Conservation (phyloP, 2,888 invertebrate genomes). For the Dryobota labecula region DNA sequence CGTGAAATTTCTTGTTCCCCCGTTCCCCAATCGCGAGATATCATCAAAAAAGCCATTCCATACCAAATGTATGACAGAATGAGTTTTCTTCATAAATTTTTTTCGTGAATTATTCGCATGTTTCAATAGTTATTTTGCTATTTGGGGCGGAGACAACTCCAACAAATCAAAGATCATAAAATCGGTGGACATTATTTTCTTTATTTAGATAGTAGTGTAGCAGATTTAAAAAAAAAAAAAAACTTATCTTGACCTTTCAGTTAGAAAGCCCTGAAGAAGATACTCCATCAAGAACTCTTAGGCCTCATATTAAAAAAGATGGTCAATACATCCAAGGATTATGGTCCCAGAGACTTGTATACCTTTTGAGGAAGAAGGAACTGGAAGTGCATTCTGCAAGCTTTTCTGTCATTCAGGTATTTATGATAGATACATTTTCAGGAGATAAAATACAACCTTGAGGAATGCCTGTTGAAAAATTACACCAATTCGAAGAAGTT, state of each 20-base stretch:
- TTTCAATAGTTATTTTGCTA: too few species aligned
- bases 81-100: too few species aligned
- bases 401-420: constrained; percentile 85
- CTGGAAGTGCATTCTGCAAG: constrained; percentile 86
- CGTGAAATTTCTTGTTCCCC: too few species aligned
- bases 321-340: constrained; percentile 82
- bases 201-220: too few species aligned
- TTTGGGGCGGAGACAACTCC: too few species aligned
- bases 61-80: too few species aligned
- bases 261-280: constrained; percentile 87
- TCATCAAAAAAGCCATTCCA: too few species aligned
- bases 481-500: background rate
- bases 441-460: background rate
- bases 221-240: background rate
- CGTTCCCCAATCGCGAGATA: too few species aligned
- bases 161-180: too few species aligned
- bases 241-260: constrained; percentile 66
- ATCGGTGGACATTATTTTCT: too few species aligned
- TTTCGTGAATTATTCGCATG: too few species aligned
- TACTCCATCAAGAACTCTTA: constrained; percentile 82
- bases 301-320: constrained; percentile 84
- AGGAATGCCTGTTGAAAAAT: background rate
- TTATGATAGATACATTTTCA: background rate
- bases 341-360: constrained; percentile 87
- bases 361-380: constrained; percentile 83